Conservation (phyloP, 2,888 invertebrate species). For the Lochmaea crataegi region DNA sequence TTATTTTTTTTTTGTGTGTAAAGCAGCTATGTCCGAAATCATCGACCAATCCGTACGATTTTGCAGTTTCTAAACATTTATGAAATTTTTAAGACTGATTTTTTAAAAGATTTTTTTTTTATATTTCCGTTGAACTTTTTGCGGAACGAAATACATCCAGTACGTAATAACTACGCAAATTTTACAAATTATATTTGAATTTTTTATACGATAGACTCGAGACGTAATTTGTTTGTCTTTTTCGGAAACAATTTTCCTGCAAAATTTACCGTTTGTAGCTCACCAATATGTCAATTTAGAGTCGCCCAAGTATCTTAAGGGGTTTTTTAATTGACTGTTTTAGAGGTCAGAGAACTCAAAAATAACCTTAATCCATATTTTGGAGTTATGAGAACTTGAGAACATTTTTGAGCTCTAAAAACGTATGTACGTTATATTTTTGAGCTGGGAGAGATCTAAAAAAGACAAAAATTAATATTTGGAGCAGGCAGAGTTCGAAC, state of each 20-base stretch:
- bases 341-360: too few species aligned
- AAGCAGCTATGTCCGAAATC: constrained; percentile 27
- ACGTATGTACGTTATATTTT: too few species aligned
- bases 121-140: constrained; percentile 22
- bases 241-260: neutral
- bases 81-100: constrained; percentile 49
- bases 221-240: neutral
- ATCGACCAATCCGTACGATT: constrained; percentile 6
- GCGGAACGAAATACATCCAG: constrained; percentile 8
- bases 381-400: too few species aligned
- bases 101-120: constrained; percentile 46
- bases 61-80: constrained; percentile 30
- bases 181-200: constrained; percentile 25
- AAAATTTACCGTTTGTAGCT: too few species aligned
- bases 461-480: too few species aligned
- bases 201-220: constrained; percentile 3
- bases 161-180: neutral
- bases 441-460: too few species aligned
- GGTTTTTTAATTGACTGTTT: too few species aligned
- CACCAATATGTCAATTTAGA: too few species aligned
- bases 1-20: neutral
- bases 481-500: too few species aligned
- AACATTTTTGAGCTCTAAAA: too few species aligned
- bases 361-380: too few species aligned
- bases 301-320: too few species aligned